phyloP scores from a whole-genome alignment of 2,113 vertebrate species.

The Hiodon alosoides region DNA sequence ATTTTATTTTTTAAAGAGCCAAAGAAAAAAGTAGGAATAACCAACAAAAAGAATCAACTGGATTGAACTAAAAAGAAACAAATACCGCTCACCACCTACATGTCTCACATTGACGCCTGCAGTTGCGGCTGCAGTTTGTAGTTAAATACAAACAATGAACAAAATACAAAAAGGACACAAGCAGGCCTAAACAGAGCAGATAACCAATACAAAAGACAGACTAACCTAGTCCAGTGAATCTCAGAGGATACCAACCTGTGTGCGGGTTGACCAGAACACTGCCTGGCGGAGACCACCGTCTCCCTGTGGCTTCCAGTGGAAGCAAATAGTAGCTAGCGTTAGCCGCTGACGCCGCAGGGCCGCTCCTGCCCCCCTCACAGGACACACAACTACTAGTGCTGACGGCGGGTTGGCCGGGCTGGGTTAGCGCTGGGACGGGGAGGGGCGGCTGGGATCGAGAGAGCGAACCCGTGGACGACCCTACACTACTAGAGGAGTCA shows the following conservation, averaged over 20 bases:
- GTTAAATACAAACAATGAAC: too few relatives aligned
- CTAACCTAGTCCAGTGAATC: conserved; percentile 31
- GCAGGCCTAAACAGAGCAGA: background rate
- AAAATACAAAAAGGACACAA: background rate
- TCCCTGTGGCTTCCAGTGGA: conserved; percentile 83
- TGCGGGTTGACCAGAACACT: conserved; percentile 87
- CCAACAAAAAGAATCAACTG: too few relatives aligned
- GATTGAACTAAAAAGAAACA: too few relatives aligned
- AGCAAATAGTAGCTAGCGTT: conserved; percentile 87
- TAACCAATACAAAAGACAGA: conserved; percentile 1
- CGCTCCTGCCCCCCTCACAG: conserved; percentile 75
- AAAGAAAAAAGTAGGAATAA: too few relatives aligned
- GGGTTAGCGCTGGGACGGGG: conserved; percentile 72
- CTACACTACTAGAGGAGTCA: conserved; percentile 91
- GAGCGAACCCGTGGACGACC: conserved; percentile 84
- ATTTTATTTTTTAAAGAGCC: too few relatives aligned
- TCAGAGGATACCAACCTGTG: conserved; percentile 78
- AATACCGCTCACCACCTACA: too few relatives aligned
- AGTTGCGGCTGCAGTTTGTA: too few relatives aligned
- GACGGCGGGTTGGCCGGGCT: conserved; percentile 72
- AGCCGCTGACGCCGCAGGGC: conserved; percentile 66
- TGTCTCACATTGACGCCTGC: too few relatives aligned
- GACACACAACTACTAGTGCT: conserved; percentile 77
- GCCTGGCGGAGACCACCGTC: conserved; percentile 64
- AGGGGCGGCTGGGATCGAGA: conserved; percentile 81